Conservation (phyloP, 2,113 vertebrate genomes). For the Prunella himalayana region DNA sequence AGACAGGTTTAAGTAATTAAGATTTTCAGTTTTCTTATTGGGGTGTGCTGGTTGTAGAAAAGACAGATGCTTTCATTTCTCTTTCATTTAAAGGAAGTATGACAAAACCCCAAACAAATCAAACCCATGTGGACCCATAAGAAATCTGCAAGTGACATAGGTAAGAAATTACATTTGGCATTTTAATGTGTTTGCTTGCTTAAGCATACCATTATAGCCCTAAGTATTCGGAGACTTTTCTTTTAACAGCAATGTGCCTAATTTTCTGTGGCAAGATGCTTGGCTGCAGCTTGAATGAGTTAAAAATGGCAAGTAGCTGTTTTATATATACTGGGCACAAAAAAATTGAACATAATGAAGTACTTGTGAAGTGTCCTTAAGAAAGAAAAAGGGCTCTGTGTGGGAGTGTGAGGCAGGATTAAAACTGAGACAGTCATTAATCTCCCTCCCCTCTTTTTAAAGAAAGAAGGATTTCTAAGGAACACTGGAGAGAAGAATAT, state of each 20-base stretch:
- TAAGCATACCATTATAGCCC: background rate
- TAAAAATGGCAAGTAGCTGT: conserved; percentile 29
- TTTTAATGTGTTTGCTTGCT: background rate
- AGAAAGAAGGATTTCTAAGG: background rate
- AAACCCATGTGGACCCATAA: background rate
- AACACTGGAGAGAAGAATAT: background rate
- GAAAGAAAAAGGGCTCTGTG: background rate
- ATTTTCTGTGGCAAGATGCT: background rate
- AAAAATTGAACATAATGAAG: background rate
- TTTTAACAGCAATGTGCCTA: background rate
- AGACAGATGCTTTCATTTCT: background rate
- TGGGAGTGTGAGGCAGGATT: conserved; percentile 40
- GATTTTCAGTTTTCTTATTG: background rate
- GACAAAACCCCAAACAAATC: background rate
- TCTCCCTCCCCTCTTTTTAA: background rate
- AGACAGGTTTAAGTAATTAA: background rate
- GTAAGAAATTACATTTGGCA: background rate
- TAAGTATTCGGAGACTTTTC: background rate
- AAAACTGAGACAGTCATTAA: background rate
- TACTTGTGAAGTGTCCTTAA: background rate
- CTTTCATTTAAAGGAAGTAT: background rate
- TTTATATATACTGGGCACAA: background rate
- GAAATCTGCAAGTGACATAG: background rate
- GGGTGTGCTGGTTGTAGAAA: background rate
- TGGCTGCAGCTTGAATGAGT: conserved; percentile 13